These are phyloP conservation scores for Phoebastria nigripes DNA, from an alignment of 2,797 vertebrate genomes.

Conservation along the genomic window DNA sequence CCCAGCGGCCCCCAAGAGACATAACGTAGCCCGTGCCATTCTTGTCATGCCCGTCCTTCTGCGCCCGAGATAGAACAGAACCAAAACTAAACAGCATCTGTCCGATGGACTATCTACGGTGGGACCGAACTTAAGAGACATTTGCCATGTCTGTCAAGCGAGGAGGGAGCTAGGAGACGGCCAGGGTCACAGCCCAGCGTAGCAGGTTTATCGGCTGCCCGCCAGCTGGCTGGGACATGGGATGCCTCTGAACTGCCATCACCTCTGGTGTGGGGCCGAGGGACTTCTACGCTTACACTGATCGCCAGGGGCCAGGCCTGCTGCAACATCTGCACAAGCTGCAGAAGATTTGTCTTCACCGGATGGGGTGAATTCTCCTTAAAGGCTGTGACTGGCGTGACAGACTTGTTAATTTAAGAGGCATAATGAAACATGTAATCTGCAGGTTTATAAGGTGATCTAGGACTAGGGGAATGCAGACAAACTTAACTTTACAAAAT, in stretches of 20 bases:
- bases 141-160: rapidly evolving
- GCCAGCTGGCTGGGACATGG: rapidly evolving
- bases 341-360: neutral
- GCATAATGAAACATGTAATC: neutral
- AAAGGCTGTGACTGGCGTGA: neutral
- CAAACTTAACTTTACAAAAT: neutral
- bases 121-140: neutral
- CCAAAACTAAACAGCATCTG: neutral
- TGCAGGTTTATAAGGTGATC: neutral
- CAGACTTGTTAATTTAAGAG: neutral
- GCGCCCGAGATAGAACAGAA: neutral
- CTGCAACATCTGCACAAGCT: neutral
- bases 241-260: neutral
- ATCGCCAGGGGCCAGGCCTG: neutral
- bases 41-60: rapidly evolving
- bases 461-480: neutral
- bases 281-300: too few relatives aligned
- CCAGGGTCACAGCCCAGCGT: neutral
- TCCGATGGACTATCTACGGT: rapidly evolving
- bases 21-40: rapidly evolving
- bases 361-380: neutral
- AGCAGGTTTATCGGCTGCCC: neutral
- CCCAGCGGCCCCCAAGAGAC: rapidly evolving
- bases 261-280: neutral
- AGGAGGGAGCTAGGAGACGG: neutral